These are phyloP conservation scores for Distichodus sexfasciatus DNA, from an alignment of 2,797 vertebrate genomes.

Conservation along the genomic window DNA sequence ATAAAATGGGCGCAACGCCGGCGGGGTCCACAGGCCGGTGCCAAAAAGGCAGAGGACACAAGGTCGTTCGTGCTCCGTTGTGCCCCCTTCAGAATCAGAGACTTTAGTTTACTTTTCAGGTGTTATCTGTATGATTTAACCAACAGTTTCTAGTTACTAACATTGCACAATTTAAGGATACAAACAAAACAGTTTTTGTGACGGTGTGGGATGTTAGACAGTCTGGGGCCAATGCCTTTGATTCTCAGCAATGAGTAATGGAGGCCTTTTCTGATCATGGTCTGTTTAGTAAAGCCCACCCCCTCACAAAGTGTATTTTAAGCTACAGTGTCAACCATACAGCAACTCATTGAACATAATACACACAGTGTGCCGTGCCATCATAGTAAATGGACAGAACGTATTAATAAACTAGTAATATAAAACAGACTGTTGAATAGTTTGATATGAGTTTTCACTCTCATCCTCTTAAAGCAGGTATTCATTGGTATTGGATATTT, in stretches of 20 bases:
- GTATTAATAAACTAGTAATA: conserved; percentile 15
- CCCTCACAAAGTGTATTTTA: conserved; percentile 54
- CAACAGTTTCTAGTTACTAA: not conserved
- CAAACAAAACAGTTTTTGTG: conserved; percentile 11
- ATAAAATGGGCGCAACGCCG: conserved; percentile 76
- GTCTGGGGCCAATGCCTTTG: conserved; percentile 30
- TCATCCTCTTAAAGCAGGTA: not conserved
- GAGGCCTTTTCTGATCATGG: conserved; percentile 36
- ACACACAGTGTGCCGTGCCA: conserved; percentile 42
- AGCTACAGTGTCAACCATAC: conserved; percentile 49
- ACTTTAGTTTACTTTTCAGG: not conserved
- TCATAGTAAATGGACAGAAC: conserved; percentile 30
- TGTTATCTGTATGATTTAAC: not conserved
- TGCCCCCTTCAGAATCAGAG: conserved; percentile 42
- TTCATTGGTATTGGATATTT: not conserved
- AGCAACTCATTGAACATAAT: conserved; percentile 43
- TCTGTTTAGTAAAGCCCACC: conserved; percentile 45
- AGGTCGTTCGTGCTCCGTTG: conserved; percentile 64
- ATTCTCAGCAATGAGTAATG: conserved; percentile 49
- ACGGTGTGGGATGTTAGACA: conserved; percentile 16
- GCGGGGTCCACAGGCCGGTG: conserved; percentile 51
- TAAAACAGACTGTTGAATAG: not conserved
- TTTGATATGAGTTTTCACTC: conserved; percentile 8
- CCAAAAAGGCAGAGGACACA: conserved; percentile 73
- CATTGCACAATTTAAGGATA: not conserved